Evolutionary conservation across 2,797 vertebrate genomes (phyloP).

Genomic region (Macrochelys suwanniensis): DNA sequence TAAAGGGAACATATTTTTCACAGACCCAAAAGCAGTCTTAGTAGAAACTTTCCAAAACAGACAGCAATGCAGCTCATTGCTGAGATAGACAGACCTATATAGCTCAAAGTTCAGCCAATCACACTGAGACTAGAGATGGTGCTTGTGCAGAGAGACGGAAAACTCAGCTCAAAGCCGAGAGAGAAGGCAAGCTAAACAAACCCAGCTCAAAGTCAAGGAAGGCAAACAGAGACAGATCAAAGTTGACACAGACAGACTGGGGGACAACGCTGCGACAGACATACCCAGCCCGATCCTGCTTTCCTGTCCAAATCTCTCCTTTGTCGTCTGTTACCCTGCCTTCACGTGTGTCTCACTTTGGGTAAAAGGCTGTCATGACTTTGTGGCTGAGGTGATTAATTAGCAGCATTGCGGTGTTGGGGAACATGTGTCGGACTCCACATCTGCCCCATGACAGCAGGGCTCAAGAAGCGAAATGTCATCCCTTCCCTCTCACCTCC

Average conservation of each 20-base stretch:
- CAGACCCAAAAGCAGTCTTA: not conserved
- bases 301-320: not conserved
- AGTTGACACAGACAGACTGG: not conserved
- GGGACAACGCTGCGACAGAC: not conserved
- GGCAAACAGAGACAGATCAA: fast-evolving
- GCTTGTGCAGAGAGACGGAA: not conserved
- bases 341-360: fast-evolving
- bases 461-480: slow-evolving; percentile 67
- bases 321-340: not conserved
- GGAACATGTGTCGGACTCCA: slow-evolving; percentile 67
- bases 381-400: slow-evolving; percentile 78
- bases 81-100: not conserved
- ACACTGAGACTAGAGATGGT: not conserved
- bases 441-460: slow-evolving; percentile 79
- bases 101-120: not conserved
- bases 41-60: not conserved
- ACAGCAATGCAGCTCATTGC: not conserved
- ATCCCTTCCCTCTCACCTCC: slow-evolving; percentile 66
- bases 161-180: not conserved
- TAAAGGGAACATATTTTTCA: not conserved
- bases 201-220: not conserved
- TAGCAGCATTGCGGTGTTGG: slow-evolving; percentile 34
- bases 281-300: not conserved
- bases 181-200: not conserved
- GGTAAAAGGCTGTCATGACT: slow-evolving; percentile 37